Evolutionary conservation across 2,888 invertebrate species (phyloP).

Genomic region (Drymonia ruficornis): DNA sequence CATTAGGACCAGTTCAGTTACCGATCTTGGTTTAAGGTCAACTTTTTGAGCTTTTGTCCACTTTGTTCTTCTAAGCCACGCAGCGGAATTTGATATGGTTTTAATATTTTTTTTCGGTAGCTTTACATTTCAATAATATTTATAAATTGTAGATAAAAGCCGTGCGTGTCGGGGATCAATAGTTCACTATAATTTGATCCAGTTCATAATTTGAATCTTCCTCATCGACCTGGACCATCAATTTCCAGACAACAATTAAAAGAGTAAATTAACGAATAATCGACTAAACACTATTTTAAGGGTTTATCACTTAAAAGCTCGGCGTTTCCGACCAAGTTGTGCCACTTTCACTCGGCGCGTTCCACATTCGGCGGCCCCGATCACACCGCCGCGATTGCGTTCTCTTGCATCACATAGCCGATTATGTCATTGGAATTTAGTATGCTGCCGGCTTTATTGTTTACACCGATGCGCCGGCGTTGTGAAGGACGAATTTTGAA

Average conservation of each 20-base stretch:
- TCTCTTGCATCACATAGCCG: slow-evolving; percentile 64
- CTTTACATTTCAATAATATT: no score
- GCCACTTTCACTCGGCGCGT: slow-evolving; percentile 74
- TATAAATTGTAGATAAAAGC: no score
- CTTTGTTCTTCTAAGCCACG: no score
- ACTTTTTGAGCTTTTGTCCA: no score
- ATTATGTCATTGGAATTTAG: slow-evolving; percentile 72
- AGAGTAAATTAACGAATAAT: background rate
- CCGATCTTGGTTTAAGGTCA: no score
- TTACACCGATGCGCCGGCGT: slow-evolving; percentile 44
- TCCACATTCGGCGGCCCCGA: slow-evolving; percentile 62
- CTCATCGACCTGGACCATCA: background rate
- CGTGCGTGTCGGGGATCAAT: no score
- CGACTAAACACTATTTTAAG: background rate
- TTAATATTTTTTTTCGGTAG: no score
- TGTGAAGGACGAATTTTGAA: slow-evolving; percentile 65
- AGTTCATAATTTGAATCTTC: no score
- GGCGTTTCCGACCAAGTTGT: slow-evolving; percentile 28
- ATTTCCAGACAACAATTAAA: background rate
- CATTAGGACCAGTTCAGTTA: no score
- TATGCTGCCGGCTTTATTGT: slow-evolving; percentile 46
- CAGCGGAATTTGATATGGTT: no score
- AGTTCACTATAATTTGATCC: no score
- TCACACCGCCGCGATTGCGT: slow-evolving; percentile 48
- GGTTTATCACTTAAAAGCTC: slow-evolving; percentile 4